phyloP scores from a whole-genome alignment of 2,113 vertebrate species.

The Phyllopteryx taeniolatus region DNA sequence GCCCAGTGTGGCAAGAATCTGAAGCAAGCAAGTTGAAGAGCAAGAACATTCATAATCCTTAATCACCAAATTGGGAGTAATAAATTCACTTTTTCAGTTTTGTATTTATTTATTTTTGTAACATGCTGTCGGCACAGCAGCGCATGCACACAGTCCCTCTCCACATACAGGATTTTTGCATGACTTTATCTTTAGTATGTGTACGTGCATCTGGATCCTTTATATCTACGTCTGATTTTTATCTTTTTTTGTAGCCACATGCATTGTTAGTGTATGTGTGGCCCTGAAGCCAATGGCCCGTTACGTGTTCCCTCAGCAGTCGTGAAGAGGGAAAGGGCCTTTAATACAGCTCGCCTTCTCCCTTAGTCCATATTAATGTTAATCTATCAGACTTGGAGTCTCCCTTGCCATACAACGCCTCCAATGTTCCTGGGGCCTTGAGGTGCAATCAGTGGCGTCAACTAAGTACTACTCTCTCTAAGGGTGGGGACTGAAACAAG shows the following conservation, averaged over 20 bases:
- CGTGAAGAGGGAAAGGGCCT: conserved; percentile 59
- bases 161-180: conserved; percentile 17
- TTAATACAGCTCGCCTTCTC: conserved; percentile 56
- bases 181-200: conserved; percentile 18
- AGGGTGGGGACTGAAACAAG: conserved; percentile 29
- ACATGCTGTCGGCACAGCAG: conserved; percentile 58
- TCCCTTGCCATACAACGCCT: conserved; percentile 54
- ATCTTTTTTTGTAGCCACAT: background rate
- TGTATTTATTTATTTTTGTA: conserved; percentile 45
- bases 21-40: conserved; percentile 46
- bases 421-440: conserved; percentile 61
- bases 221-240: conserved; percentile 11
- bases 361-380: conserved; percentile 69
- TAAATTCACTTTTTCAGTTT: conserved; percentile 58
- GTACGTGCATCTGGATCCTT: background rate
- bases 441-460: conserved; percentile 61
- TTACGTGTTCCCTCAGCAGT: conserved; percentile 58
- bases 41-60: conserved; percentile 61
- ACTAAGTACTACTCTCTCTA: conserved; percentile 31
- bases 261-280: conserved; percentile 56
- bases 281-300: conserved; percentile 62
- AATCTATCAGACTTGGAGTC: conserved; percentile 68
- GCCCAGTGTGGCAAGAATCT: conserved; percentile 67
- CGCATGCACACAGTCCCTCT: conserved; percentile 15
- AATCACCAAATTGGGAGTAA: conserved; percentile 71